Evolutionary conservation across 2,888 invertebrate genomes (phyloP).

Genomic region (Lasioglossum villosulum): DNA sequence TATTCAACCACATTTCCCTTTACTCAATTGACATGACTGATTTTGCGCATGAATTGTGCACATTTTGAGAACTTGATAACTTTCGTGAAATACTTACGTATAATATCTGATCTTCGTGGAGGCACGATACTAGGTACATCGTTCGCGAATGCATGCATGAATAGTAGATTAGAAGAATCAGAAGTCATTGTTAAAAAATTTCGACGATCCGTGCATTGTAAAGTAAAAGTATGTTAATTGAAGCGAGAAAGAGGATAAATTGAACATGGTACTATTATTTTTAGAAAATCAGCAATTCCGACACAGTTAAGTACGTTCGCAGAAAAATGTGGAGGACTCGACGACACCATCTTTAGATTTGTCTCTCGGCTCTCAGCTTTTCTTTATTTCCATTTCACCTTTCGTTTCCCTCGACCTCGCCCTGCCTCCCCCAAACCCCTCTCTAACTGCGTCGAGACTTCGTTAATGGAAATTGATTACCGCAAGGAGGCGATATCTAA

Average conservation of each 20-base stretch:
- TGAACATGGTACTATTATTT: background rate
- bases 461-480: slow-evolving; percentile 83
- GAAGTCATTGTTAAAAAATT: background rate
- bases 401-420: slow-evolving; percentile 43
- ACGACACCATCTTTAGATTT: slow-evolving; percentile 53
- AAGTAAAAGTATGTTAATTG: background rate
- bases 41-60: background rate
- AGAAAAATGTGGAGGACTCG: slow-evolving; percentile 63
- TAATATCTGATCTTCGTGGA: background rate
- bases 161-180: background rate
- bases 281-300: background rate
- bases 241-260: background rate
- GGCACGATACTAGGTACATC: background rate
- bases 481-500: slow-evolving; percentile 80
- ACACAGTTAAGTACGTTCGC: slow-evolving; percentile 9
- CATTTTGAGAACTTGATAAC: background rate
- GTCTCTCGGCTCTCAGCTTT: slow-evolving; percentile 56
- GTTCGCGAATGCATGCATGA: background rate
- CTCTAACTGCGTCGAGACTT: slow-evolving; percentile 67
- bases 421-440: slow-evolving; percentile 40
- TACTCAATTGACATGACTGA: no score
- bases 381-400: slow-evolving; percentile 61
- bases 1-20: background rate
- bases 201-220: background rate
- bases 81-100: background rate